Evolutionary conservation across 2,797 vertebrate species (phyloP).

Genomic region (Galago senegalensis): DNA sequence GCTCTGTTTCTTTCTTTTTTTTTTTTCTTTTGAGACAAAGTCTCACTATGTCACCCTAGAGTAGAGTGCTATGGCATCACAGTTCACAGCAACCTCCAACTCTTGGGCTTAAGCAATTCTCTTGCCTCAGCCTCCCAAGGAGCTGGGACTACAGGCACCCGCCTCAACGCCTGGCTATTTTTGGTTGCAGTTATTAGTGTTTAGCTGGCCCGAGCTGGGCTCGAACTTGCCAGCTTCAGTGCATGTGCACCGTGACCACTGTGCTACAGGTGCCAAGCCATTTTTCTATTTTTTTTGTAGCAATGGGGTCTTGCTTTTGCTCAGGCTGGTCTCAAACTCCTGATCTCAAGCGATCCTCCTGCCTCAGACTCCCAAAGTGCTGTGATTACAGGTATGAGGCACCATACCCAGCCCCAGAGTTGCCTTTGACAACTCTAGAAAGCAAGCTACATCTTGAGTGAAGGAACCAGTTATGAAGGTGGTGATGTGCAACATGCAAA

Average conservation of each 20-base stretch:
- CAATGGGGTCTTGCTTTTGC: neutral
- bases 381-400: neutral
- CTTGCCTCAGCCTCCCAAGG: too few relatives aligned
- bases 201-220: too few relatives aligned
- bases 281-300: neutral
- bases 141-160: too few relatives aligned
- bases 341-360: neutral
- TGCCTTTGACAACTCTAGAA: slow-evolving; percentile 46
- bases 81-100: too few relatives aligned
- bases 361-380: neutral
- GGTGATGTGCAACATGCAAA: slow-evolving; percentile 55
- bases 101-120: too few relatives aligned
- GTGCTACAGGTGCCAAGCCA: neutral
- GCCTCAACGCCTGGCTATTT: too few relatives aligned
- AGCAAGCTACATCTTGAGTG: neutral
- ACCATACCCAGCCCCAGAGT: neutral
- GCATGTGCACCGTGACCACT: too few relatives aligned
- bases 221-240: too few relatives aligned
- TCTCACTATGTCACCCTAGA: too few relatives aligned
- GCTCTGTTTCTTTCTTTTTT: neutral
- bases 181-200: too few relatives aligned
- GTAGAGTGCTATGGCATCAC: too few relatives aligned
- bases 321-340: neutral
- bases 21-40: too few relatives aligned
- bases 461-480: slow-evolving; percentile 43